Evolutionary conservation across 2,113 vertebrate species (phyloP).

Genomic region (Capricornis sumatraensis): DNA sequence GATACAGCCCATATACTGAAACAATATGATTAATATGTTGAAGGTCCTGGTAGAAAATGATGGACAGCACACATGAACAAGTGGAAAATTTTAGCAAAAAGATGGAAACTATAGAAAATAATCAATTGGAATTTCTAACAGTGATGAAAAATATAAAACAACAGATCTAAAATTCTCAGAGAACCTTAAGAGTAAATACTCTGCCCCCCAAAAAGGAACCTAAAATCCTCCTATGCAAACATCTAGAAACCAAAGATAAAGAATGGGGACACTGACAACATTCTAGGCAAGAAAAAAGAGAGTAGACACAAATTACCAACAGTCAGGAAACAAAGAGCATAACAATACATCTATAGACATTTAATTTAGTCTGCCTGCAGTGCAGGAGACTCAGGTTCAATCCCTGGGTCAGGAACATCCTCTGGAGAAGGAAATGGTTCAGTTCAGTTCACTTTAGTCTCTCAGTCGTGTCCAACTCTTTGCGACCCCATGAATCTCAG

Average conservation of each 20-base stretch:
- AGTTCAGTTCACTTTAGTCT: no score
- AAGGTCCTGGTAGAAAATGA: neutral
- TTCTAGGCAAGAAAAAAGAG: neutral
- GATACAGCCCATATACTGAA: neutral
- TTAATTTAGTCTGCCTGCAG: neutral
- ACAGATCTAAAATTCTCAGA: neutral
- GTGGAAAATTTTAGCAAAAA: neutral
- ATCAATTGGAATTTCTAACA: neutral
- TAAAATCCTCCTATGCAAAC: neutral
- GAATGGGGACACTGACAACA: neutral
- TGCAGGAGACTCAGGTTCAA: neutral
- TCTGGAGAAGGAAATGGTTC: neutral
- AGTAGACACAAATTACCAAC: neutral
- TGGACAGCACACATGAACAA: neutral
- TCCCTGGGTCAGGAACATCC: neutral
- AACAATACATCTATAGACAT: neutral
- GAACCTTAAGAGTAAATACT: neutral
- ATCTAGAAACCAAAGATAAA: neutral
- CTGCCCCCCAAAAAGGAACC: neutral
- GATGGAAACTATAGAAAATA: neutral
- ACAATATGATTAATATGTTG: neutral
- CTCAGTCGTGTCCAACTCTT: fast-evolving
- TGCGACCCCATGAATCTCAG: no score
- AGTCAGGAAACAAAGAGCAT: neutral
- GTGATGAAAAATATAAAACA: neutral